Evolutionary conservation across 2,113 vertebrate genomes (phyloP).

Genomic region (Salminus brasiliensis): DNA sequence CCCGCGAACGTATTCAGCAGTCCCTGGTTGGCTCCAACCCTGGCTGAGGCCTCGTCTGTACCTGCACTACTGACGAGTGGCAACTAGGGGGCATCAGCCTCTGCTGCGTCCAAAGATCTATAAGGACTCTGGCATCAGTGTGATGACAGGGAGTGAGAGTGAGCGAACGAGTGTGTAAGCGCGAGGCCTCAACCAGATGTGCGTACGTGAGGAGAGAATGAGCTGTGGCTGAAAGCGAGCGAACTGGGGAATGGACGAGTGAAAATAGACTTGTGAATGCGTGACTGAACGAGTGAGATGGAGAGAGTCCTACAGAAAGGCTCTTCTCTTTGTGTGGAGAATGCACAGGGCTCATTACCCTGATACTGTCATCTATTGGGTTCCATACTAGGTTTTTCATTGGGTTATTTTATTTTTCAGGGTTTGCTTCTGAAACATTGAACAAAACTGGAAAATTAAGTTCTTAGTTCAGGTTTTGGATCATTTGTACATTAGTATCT

Average conservation of each 20-base stretch:
- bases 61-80: not conserved
- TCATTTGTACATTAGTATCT: not conserved
- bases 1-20: constrained; percentile 86
- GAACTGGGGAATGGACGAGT: constrained; percentile 42
- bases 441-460: not conserved
- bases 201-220: constrained; percentile 26
- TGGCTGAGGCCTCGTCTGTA: constrained; percentile 73
- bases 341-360: constrained; percentile 18
- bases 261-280: constrained; percentile 47
- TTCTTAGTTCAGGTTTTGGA: not conserved
- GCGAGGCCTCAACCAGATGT: constrained; percentile 26
- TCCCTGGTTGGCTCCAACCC: constrained; percentile 78
- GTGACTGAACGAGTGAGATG: constrained; percentile 42
- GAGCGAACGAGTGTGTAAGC: constrained; percentile 24
- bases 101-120: constrained; percentile 5
- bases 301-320: constrained; percentile 23
- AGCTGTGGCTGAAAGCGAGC: constrained; percentile 29
- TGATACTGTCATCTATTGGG: not conserved
- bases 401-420: not conserved
- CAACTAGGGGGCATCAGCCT: constrained; percentile 23
- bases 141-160: constrained; percentile 29
- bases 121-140: constrained; percentile 35
- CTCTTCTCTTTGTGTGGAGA: constrained; percentile 40
- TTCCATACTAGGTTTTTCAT: not conserved
- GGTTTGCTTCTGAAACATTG: not conserved